A percentile compares a stretch with the other conserved stretches of the same genome.
These are phyloP conservation scores for Drosophila subpulchrella DNA, from an alignment of 1,140 invertebrate species.

Conservation along the genomic window DNA sequence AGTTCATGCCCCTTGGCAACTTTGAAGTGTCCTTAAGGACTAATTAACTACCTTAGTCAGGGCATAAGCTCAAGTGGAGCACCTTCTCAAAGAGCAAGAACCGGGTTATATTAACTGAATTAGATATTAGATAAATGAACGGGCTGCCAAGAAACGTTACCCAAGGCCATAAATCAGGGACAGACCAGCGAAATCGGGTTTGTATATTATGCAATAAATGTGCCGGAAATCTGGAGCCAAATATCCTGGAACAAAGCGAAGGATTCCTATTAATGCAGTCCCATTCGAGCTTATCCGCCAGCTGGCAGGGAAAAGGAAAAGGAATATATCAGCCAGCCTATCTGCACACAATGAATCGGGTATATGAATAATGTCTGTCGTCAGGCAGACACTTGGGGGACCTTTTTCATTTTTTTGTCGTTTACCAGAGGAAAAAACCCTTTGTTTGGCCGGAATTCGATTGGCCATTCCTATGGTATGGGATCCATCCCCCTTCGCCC, in stretches of 20 bases:
- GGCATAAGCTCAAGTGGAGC: not conserved
- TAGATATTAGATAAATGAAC: constrained; percentile 9
- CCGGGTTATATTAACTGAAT: not conserved
- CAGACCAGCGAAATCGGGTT: constrained; percentile 11
- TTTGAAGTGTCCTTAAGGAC: constrained; percentile 18
- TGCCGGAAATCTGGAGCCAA: constrained; percentile 18
- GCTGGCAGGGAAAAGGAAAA: constrained; percentile 4
- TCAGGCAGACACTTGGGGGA: constrained; percentile 25
- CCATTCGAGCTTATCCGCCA: constrained; percentile 42
- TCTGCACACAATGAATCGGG: constrained; percentile 38
- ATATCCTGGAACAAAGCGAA: constrained; percentile 24
- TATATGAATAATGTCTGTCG: constrained; percentile 50
- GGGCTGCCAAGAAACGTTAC: not conserved
- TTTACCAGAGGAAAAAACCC: constrained; percentile 20
- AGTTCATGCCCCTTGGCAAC: constrained; percentile 16
- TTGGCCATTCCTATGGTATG: constrained; percentile 11
- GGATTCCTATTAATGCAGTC: constrained; percentile 42
- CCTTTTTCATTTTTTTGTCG: constrained; percentile 13
- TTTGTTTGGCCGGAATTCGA: constrained; percentile 37
- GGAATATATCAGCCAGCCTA: constrained; percentile 44
- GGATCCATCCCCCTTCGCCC: constrained; percentile 1
- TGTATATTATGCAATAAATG: constrained; percentile 42
- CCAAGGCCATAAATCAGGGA: constrained; percentile 30
- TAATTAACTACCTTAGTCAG: constrained; percentile 20
- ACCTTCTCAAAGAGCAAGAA: not conserved